Conservation (phyloP, 2,113 vertebrate species). For the Pogona vitticeps region DNA sequence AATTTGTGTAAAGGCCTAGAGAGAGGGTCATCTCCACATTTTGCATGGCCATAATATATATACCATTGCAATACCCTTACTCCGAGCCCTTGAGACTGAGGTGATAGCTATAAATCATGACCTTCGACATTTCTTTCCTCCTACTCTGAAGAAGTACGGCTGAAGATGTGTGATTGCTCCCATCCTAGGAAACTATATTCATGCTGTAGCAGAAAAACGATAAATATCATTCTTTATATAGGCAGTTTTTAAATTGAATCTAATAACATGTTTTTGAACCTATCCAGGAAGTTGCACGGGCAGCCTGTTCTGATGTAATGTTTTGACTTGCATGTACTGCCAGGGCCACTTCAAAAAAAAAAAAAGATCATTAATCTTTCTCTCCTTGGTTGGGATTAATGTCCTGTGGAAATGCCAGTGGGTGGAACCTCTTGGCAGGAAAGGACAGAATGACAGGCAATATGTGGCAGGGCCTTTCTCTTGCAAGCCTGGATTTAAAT, state of each 20-base stretch:
- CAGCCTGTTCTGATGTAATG: neutral
- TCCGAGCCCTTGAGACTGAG: neutral
- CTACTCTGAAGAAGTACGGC: neutral
- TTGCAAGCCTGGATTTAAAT: conserved; percentile 33
- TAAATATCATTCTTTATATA: too few relatives aligned
- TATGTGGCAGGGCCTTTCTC: neutral
- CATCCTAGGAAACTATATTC: neutral
- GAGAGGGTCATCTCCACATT: neutral
- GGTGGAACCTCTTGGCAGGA: neutral
- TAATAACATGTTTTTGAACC: conserved; percentile 12
- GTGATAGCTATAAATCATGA: neutral
- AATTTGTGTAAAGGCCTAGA: neutral
- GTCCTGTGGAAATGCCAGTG: neutral
- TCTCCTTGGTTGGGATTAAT: neutral
- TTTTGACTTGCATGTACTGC: neutral
- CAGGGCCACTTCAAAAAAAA: neutral
- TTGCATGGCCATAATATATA: neutral
- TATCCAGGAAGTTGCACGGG: neutral
- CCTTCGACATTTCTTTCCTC: neutral
- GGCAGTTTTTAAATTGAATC: neutral
- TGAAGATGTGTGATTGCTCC: neutral
- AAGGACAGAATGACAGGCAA: neutral
- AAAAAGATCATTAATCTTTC: too few relatives aligned
- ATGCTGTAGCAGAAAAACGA: too few relatives aligned
- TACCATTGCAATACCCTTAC: neutral